These are phyloP conservation scores for Drosophila lini DNA, from an alignment of 1,140 invertebrate genomes.

Conservation along the genomic window DNA sequence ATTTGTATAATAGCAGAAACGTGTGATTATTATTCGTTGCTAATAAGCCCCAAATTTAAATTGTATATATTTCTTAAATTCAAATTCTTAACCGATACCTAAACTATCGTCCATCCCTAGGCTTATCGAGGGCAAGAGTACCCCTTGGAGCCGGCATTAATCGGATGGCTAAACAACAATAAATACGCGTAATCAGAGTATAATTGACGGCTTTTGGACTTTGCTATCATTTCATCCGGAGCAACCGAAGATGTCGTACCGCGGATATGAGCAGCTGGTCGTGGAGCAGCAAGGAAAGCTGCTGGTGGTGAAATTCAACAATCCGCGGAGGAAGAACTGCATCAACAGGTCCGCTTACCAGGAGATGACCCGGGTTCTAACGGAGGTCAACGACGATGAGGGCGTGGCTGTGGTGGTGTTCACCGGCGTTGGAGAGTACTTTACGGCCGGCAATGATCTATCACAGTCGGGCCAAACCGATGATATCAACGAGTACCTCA, in stretches of 20 bases:
- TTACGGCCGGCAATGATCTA: slow-evolving; percentile 73
- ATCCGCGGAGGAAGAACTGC: slow-evolving; percentile 92
- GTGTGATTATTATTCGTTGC: not conserved
- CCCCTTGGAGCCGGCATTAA: slow-evolving; percentile 13
- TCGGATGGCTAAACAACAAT: slow-evolving; percentile 41
- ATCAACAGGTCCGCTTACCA: slow-evolving; percentile 85
- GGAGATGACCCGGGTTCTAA: slow-evolving; percentile 56
- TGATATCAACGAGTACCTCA: slow-evolving; percentile 42
- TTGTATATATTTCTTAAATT: not conserved
- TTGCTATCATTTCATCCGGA: slow-evolving; percentile 20
- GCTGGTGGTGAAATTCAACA: slow-evolving; percentile 88
- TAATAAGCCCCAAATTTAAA: not conserved
- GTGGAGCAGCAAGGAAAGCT: slow-evolving; percentile 69
- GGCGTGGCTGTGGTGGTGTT: slow-evolving; percentile 60
- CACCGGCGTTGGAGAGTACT: slow-evolving; percentile 68
- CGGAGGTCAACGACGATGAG: slow-evolving; percentile 60
- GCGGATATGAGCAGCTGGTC: slow-evolving; percentile 45
- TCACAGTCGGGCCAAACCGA: not conserved
- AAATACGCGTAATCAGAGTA: slow-evolving; percentile 18
- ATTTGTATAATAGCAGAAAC: not conserved
- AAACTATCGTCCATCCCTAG: slow-evolving; percentile 8
- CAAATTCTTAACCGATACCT: not conserved
- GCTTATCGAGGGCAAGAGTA: not conserved
- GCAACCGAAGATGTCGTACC: slow-evolving; percentile 55
- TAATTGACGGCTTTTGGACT: slow-evolving; percentile 34